These are phyloP conservation scores for Vulpes vulpes DNA, from an alignment of 2,113 vertebrate genomes.

Conservation along the genomic window DNA sequence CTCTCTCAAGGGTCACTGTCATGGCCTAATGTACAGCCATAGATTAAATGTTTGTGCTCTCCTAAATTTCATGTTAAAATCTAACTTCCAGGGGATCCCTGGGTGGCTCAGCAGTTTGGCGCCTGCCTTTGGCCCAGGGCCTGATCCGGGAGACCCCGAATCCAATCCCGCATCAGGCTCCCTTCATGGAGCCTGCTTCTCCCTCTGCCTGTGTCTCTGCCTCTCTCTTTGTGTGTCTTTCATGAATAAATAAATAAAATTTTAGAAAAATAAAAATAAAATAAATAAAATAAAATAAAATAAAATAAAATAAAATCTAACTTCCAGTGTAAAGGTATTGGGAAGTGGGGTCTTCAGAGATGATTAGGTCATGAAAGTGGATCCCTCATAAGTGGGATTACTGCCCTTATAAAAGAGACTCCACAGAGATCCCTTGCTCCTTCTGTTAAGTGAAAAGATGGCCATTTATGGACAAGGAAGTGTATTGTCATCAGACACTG, in stretches of 20 bases:
- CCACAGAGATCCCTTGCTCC: not conserved
- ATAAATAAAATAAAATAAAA: not conserved
- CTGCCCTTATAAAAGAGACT: not conserved
- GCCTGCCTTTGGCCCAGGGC: too few species aligned
- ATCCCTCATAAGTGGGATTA: not conserved
- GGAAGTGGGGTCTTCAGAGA: not conserved
- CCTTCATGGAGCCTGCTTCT: too few species aligned
- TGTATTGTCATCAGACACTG: not conserved
- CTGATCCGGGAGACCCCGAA: too few species aligned
- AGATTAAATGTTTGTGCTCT: not conserved
- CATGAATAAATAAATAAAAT: too few species aligned
- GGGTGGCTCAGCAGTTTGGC: too few species aligned
- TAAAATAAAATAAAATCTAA: not conserved
- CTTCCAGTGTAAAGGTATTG: not conserved
- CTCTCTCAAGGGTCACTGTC: not conserved
- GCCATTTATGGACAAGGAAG: not conserved
- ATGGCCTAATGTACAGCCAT: not conserved
- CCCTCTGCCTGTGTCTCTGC: too few species aligned
- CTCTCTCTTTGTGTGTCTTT: too few species aligned
- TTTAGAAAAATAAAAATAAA: too few species aligned
- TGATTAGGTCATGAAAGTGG: not conserved
- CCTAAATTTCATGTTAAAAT: not conserved
- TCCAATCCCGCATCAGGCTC: too few species aligned
- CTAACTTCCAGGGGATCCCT: too few species aligned
- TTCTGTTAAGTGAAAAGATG: not conserved